A percentile compares a stretch with the other conserved stretches of the same genome.
These are phyloP conservation scores for Gambusia yucatana DNA, from an alignment of 2,797 vertebrate species.

Conservation along the genomic window DNA sequence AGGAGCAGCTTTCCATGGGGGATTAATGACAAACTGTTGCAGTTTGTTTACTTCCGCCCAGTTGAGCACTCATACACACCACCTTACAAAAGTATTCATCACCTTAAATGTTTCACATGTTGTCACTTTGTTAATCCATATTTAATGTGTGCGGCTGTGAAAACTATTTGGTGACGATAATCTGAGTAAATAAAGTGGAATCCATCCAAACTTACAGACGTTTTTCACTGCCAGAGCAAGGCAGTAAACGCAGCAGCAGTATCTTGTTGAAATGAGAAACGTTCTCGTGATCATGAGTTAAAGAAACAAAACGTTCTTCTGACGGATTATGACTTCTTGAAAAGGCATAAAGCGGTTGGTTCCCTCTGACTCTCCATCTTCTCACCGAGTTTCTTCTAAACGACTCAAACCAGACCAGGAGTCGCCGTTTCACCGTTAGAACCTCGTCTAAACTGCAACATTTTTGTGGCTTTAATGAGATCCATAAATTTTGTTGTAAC, in stretches of 20 bases:
- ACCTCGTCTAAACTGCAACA: no score
- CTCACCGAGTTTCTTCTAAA: no score
- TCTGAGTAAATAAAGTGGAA: background rate
- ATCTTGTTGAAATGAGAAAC: background rate
- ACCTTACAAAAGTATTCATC: background rate
- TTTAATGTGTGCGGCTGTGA: background rate
- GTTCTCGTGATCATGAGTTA: background rate
- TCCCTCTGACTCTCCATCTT: no score
- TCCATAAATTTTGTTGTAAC: background rate
- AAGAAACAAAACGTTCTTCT: background rate
- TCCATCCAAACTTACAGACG: no score
- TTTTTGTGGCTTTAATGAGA: background rate
- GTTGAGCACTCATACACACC: background rate
- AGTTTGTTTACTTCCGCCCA: background rate
- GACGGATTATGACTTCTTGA: background rate
- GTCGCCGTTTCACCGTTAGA: no score
- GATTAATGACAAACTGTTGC: background rate
- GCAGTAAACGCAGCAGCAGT: background rate
- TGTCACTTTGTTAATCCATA: background rate
- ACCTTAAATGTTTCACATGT: background rate
- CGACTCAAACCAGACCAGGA: no score
- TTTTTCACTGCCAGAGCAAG: no score
- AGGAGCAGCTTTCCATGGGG: background rate
- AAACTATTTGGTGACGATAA: background rate
- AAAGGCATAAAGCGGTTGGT: no score